phyloP scores from a whole-genome alignment of 2,888 invertebrate species.

The Octodonta nipae region DNA sequence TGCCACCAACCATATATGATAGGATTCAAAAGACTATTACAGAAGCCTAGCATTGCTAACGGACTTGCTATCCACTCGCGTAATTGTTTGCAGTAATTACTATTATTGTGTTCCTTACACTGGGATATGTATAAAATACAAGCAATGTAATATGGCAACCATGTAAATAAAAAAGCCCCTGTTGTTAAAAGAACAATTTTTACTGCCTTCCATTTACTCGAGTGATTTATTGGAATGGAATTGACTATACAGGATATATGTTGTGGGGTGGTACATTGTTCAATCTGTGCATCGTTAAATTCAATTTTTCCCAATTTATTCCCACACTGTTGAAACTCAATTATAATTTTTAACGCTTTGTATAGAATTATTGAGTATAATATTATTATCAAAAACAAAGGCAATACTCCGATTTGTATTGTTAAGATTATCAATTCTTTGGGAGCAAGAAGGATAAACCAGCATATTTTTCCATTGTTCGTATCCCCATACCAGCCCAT shows the following conservation, averaged over 20 bases:
- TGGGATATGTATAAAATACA: conserved; percentile 40
- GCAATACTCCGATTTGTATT: conserved; percentile 42
- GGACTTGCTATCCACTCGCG: conserved; percentile 44
- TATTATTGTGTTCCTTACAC: conserved; percentile 14
- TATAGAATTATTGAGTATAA: conserved; percentile 47
- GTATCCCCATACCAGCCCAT: conserved; percentile 45
- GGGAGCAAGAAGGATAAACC: conserved; percentile 46
- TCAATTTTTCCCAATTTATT: no score
- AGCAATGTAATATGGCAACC: conserved; percentile 50
- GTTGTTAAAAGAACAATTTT: conserved; percentile 49
- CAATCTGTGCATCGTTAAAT: neutral
- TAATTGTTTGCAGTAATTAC: conserved; percentile 37
- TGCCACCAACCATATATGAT: conserved; percentile 61
- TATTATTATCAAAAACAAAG: conserved; percentile 35
- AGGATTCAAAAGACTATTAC: conserved; percentile 50
- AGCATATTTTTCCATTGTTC: conserved; percentile 41
- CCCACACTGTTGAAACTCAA: conserved; percentile 31
- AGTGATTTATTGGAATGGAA: conserved; percentile 18
- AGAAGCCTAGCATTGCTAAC: conserved; percentile 45
- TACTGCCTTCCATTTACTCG: conserved; percentile 48
- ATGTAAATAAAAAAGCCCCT: conserved; percentile 46
- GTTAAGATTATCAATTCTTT: conserved; percentile 42
- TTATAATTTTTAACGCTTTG: conserved; percentile 43
- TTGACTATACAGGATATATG: neutral
- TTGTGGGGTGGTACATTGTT: neutral